Evolutionary conservation across 1,140 invertebrate genomes (phyloP).

Genomic region (Xylocopa sonorina): DNA sequence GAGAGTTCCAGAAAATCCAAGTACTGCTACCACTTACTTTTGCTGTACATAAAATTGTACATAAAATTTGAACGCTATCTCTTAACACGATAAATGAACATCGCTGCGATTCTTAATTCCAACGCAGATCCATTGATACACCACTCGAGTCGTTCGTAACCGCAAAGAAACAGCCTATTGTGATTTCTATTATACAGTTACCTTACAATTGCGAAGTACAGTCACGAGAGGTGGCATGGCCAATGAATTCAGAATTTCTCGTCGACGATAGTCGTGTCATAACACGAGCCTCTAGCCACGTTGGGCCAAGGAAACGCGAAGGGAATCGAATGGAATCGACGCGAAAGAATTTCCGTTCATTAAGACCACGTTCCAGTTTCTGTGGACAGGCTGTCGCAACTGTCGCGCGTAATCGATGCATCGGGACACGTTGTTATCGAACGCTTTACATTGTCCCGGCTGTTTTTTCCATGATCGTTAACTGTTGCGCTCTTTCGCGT

Average conservation of each 20-base stretch:
- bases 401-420: constrained; percentile 12
- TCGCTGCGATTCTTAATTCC: not conserved
- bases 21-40: too few relatives aligned
- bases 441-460: not conserved
- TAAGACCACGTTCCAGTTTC: constrained; percentile 42
- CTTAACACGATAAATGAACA: constrained; percentile 12
- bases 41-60: too few relatives aligned
- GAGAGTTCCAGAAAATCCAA: constrained; percentile 81
- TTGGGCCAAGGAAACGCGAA: not conserved
- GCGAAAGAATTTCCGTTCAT: constrained; percentile 47
- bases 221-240: not conserved
- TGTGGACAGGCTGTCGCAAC: constrained; percentile 10
- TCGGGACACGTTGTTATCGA: constrained; percentile 23
- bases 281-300: too few relatives aligned
- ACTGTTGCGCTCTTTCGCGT: constrained; percentile 12
- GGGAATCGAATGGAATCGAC: not conserved
- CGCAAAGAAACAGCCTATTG: not conserved
- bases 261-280: not conserved
- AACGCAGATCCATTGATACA: not conserved
- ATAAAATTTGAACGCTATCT: too few relatives aligned
- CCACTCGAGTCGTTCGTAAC: constrained; percentile 2
- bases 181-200: too few relatives aligned
- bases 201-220: not conserved
- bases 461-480: constrained; percentile 35
- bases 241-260: not conserved